These are phyloP conservation scores for Brienomyrus brachyistius DNA, from an alignment of 2,113 vertebrate species.

Conservation along the genomic window DNA sequence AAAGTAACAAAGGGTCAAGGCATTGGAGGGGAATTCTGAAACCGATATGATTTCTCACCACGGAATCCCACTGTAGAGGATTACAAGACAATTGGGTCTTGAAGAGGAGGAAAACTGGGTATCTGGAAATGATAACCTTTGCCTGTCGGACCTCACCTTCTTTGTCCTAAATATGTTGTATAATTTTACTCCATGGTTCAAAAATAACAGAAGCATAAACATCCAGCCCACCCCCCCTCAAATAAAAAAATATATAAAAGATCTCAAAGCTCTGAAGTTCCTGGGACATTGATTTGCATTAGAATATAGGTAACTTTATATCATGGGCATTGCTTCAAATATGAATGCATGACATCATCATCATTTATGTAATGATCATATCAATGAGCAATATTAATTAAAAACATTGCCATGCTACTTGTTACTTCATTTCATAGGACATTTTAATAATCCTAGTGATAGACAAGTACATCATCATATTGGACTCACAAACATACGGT, in stretches of 20 bases:
- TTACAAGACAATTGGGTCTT: slow-evolving; percentile 82
- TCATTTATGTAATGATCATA: neutral
- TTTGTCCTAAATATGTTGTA: slow-evolving; percentile 48
- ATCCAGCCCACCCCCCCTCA: slow-evolving; percentile 41
- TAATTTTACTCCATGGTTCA: slow-evolving; percentile 63
- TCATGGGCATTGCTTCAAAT: neutral
- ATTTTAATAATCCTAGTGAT: slow-evolving; percentile 93
- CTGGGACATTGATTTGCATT: slow-evolving; percentile 25
- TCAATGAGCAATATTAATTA: neutral
- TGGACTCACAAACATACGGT: slow-evolving; percentile 89
- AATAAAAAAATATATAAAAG: slow-evolving; percentile 35
- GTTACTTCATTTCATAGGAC: slow-evolving; percentile 49
- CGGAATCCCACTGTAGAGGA: slow-evolving; percentile 72
- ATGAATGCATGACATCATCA: neutral
- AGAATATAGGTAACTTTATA: neutral
- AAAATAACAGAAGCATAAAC: slow-evolving; percentile 62
- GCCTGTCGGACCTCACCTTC: slow-evolving; percentile 65
- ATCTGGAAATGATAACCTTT: slow-evolving; percentile 82
- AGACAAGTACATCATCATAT: slow-evolving; percentile 89
- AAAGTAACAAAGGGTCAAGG: slow-evolving; percentile 54
- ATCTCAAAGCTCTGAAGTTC: slow-evolving; percentile 46
- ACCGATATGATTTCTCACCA: slow-evolving; percentile 76
- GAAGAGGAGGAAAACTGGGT: slow-evolving; percentile 72
- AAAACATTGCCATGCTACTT: too few species aligned
- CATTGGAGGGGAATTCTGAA: slow-evolving; percentile 45